Conservation (phyloP, 2,888 invertebrate species). For the Uropetala carovei region DNA sequence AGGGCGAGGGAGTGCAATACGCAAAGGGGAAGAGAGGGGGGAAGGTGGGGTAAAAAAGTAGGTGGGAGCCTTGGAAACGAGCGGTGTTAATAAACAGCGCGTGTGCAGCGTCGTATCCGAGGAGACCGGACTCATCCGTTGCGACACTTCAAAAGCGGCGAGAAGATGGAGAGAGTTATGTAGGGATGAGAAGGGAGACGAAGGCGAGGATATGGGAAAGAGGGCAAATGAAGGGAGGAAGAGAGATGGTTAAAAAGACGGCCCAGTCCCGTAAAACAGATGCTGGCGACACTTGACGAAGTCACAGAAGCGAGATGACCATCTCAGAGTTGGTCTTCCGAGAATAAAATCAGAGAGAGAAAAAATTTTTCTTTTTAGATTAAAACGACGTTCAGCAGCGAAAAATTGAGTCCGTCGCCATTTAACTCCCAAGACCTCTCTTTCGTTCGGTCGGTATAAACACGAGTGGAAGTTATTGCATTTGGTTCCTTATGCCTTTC, state of each 20-base stretch:
- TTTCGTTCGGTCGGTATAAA: not conserved
- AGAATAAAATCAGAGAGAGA: not conserved
- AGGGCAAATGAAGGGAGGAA: not conserved
- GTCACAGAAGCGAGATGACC: no score
- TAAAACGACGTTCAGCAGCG: not conserved
- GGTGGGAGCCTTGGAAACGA: not conserved
- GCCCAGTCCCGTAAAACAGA: no score
- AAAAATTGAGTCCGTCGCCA: not conserved
- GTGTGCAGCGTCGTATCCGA: not conserved
- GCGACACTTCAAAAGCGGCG: not conserved
- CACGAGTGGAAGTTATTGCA: not conserved
- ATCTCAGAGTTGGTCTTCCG: not conserved
- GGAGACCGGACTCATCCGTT: not conserved
- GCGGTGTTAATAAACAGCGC: not conserved
- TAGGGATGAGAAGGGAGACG: not conserved
- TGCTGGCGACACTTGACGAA: not conserved
- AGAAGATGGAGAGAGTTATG: not conserved
- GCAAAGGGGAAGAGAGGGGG: no score
- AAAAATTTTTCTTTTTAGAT: not conserved
- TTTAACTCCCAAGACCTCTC: not conserved
- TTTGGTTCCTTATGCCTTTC: not conserved
- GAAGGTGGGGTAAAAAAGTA: no score
- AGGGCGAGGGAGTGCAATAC: not conserved
- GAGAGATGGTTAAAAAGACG: no score
- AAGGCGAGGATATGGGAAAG: not conserved